Evolutionary conservation across 2,113 vertebrate genomes (phyloP).

Genomic region (Ctenomys sociabilis): DNA sequence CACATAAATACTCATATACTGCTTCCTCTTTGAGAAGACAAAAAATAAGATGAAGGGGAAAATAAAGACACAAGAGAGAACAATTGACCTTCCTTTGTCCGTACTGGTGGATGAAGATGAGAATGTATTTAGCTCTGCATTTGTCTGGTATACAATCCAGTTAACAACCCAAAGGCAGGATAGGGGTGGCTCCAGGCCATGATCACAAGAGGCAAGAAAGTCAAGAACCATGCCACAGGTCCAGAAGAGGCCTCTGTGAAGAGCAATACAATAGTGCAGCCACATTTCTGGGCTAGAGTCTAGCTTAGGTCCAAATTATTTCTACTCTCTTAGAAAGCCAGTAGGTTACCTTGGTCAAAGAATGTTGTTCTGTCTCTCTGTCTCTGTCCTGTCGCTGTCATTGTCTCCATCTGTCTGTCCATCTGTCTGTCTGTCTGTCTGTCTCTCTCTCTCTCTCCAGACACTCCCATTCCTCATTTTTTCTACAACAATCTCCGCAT

Average conservation of each 20-base stretch:
- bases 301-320: not conserved
- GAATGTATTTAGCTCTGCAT: not conserved
- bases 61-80: not conserved
- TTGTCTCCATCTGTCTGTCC: not conserved
- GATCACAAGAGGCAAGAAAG: not conserved
- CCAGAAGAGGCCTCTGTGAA: not conserved
- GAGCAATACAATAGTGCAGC: too few relatives aligned
- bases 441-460: not conserved
- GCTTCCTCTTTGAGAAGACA: not conserved
- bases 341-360: not conserved
- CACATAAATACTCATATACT: not conserved
- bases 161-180: not conserved
- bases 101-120: not conserved
- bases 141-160: not conserved
- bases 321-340: not conserved
- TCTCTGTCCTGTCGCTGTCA: not conserved
- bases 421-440: not conserved
- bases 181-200: not conserved
- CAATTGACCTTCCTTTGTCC: not conserved
- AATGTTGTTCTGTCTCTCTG: not conserved
- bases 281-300: not conserved
- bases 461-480: not conserved
- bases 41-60: slow-evolving; percentile 28
- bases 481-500: not conserved
- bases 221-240: not conserved